A percentile compares a stretch with the other conserved stretches of the same genome.
Conservation (phyloP, 2,797 vertebrate genomes). For the Aphelocoma californica region DNA sequence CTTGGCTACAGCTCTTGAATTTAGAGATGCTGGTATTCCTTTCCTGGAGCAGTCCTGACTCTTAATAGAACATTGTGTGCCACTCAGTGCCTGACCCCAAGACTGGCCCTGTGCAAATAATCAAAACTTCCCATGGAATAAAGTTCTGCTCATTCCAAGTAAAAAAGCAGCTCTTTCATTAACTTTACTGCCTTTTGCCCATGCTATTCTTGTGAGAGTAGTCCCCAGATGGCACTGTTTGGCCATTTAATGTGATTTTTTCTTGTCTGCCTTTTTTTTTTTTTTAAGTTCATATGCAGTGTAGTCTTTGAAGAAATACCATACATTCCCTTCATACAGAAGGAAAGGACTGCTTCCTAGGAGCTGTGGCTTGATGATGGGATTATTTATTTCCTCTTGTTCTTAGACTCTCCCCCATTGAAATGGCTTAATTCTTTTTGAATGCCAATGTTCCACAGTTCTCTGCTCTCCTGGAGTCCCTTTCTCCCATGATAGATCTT, state of each 20-base stretch:
- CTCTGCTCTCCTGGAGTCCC: background rate
- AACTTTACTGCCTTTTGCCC: background rate
- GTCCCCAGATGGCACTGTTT: constrained; percentile 43
- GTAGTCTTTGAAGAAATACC: background rate
- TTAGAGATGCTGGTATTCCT: background rate
- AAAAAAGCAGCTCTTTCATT: background rate
- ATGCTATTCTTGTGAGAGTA: background rate
- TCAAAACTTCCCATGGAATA: background rate
- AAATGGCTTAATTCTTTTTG: background rate
- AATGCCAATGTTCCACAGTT: background rate
- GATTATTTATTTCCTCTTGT: background rate
- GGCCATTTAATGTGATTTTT: background rate
- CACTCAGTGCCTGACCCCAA: background rate
- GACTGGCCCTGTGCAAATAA: background rate
- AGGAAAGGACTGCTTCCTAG: background rate
- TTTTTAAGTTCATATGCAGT: background rate
- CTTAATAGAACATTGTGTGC: background rate
- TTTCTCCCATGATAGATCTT: background rate
- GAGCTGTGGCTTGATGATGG: background rate
- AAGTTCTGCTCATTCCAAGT: background rate
- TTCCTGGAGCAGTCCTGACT: background rate
- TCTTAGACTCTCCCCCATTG: background rate
- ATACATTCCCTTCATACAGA: background rate
- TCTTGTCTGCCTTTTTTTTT: background rate
- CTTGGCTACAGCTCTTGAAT: background rate